phyloP scores from a whole-genome alignment of 2,797 vertebrate genomes.

The Aphelocoma californica region DNA sequence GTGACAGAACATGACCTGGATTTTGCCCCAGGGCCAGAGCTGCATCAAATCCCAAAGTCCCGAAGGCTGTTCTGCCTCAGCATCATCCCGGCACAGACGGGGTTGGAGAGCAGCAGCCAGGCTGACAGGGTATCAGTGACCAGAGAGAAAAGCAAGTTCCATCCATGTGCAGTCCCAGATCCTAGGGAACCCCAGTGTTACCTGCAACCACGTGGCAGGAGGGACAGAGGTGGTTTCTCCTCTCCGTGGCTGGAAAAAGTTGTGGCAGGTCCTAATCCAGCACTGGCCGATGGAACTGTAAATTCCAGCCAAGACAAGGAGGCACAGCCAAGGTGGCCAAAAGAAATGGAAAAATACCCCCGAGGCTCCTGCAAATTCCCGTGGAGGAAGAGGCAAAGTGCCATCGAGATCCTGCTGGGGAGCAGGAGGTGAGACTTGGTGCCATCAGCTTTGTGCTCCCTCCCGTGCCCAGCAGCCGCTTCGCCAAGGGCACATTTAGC shows the following conservation, averaged over 20 bases:
- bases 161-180: too few species aligned
- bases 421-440: not conserved
- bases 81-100: fast-evolving
- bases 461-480: not conserved
- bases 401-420: not conserved
- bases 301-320: not conserved
- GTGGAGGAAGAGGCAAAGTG: not conserved
- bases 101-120: not conserved
- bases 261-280: not conserved
- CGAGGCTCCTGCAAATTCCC: not conserved
- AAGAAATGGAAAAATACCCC: not conserved
- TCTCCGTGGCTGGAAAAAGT: not conserved
- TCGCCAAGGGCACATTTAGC: not conserved
- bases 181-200: not conserved
- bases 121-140: not conserved
- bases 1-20: not conserved
- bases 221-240: not conserved
- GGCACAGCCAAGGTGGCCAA: not conserved
- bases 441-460: not conserved
- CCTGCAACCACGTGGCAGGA: not conserved
- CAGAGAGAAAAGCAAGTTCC: not conserved
- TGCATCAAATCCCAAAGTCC: not conserved
- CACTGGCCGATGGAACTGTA: fast-evolving
- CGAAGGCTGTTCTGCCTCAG: not conserved
- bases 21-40: not conserved